These are phyloP conservation scores for Junonia oenone DNA, from an alignment of 2,888 invertebrate species.

Conservation along the genomic window DNA sequence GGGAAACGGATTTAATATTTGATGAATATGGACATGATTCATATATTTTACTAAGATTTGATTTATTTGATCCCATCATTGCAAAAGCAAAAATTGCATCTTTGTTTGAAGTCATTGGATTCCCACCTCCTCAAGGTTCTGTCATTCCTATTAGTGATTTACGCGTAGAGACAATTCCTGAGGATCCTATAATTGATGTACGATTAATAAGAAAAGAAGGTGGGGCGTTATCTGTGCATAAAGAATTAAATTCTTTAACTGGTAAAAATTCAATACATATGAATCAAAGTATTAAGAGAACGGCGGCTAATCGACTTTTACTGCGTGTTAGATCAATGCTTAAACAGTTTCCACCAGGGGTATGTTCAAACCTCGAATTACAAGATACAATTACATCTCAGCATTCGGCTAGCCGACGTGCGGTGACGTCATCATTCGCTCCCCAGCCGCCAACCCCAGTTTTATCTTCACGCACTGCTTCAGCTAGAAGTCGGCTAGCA, in stretches of 20 bases:
- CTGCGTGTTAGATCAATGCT: constrained; percentile 57
- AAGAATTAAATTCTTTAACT: constrained; percentile 55
- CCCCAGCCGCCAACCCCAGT: constrained; percentile 52
- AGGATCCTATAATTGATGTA: constrained; percentile 49
- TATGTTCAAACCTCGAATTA: constrained; percentile 53
- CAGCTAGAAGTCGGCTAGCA: constrained; percentile 50
- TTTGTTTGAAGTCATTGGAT: constrained; percentile 51
- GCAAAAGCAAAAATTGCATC: constrained; percentile 46
- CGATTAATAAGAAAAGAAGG: constrained; percentile 54
- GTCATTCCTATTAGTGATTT: constrained; percentile 42
- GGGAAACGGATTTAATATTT: constrained; percentile 42
- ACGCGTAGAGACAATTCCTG: constrained; percentile 39
- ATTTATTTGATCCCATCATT: constrained; percentile 51
- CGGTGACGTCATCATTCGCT: constrained; percentile 64
- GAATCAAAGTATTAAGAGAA: constrained; percentile 64
- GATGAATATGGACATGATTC: constrained; percentile 55
- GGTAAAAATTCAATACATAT: constrained; percentile 53
- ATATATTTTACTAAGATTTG: constrained; percentile 55
- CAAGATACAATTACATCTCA: constrained; percentile 62
- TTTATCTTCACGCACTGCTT: constrained; percentile 40
- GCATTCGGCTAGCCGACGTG: constrained; percentile 59
- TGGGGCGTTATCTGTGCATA: constrained; percentile 65
- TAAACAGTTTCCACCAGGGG: constrained; percentile 56
- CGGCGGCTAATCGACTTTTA: constrained; percentile 63
- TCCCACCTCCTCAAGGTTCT: constrained; percentile 40